phyloP scores from a whole-genome alignment of 2,888 invertebrate genomes.

The Osmoderma eremita region DNA sequence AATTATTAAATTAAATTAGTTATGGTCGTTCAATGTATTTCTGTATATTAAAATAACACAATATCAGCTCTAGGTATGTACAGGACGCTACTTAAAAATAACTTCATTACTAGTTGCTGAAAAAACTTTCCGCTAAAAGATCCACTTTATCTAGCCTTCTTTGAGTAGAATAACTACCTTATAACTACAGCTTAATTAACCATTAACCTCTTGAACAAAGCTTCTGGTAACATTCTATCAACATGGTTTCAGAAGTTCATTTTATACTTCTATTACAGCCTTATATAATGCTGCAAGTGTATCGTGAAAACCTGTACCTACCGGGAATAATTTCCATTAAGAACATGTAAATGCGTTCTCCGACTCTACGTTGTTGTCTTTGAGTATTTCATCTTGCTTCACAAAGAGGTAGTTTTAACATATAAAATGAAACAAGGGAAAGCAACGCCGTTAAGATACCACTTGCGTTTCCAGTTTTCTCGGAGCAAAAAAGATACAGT shows the following conservation, averaged over 20 bases:
- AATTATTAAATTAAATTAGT: too few species aligned
- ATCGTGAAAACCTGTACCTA: not conserved
- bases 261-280: not conserved
- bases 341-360: constrained; percentile 11
- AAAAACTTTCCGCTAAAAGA: too few species aligned
- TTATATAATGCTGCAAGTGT: not conserved
- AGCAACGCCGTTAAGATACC: constrained; percentile 16
- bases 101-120: too few species aligned
- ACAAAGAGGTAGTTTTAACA: constrained; percentile 22
- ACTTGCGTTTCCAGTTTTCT: constrained; percentile 25
- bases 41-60: too few species aligned
- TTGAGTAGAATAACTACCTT: too few species aligned
- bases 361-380: constrained; percentile 3
- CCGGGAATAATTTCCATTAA: constrained; percentile 3
- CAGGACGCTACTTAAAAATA: too few species aligned
- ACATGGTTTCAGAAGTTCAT: not conserved
- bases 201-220: too few species aligned
- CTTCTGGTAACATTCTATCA: too few species aligned
- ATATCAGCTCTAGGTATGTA: too few species aligned
- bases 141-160: too few species aligned
- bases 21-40: too few species aligned
- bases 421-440: constrained; percentile 24
- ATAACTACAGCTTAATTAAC: too few species aligned
- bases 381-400: constrained; percentile 20
- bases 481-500: constrained; percentile 25